These are phyloP conservation scores for Microtus obscurus DNA, from an alignment of 2,797 vertebrate genomes.

Conservation along the genomic window DNA sequence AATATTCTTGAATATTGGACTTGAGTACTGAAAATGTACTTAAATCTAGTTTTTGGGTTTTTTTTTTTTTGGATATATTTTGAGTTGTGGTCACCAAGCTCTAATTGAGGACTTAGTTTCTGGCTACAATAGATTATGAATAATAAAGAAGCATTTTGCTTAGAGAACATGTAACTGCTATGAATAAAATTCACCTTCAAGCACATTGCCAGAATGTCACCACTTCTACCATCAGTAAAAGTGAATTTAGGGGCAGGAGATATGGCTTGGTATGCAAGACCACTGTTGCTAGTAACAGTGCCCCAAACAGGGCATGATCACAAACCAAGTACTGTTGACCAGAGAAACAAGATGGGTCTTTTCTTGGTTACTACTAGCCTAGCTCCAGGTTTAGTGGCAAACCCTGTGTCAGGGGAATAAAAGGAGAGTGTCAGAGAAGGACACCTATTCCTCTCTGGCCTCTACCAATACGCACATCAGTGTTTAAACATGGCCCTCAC, in stretches of 20 bases:
- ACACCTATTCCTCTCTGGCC: not conserved
- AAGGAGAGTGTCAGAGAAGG: not conserved
- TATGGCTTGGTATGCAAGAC: not conserved
- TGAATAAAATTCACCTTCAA: not conserved
- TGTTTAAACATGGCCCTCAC: not conserved
- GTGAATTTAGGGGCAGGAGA: not conserved
- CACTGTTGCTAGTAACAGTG: not conserved
- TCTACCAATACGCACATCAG: not conserved
- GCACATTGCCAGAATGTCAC: not conserved
- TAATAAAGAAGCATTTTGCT: not conserved
- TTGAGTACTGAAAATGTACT: constrained; percentile 29
- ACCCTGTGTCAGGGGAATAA: not conserved
- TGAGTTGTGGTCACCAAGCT: not conserved
- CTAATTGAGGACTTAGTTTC: not conserved
- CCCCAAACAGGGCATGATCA: not conserved
- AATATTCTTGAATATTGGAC: not conserved
- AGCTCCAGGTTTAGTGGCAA: not conserved
- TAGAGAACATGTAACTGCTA: not conserved
- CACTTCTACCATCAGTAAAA: not conserved
- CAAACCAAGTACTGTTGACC: not conserved
- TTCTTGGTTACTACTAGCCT: not conserved
- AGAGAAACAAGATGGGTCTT: not conserved
- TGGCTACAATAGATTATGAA: not conserved
- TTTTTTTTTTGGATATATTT: not conserved
- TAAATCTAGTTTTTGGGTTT: not conserved